Evolutionary conservation across 2,113 vertebrate species (phyloP).

Genomic region (Coptodon bakossiorum): DNA sequence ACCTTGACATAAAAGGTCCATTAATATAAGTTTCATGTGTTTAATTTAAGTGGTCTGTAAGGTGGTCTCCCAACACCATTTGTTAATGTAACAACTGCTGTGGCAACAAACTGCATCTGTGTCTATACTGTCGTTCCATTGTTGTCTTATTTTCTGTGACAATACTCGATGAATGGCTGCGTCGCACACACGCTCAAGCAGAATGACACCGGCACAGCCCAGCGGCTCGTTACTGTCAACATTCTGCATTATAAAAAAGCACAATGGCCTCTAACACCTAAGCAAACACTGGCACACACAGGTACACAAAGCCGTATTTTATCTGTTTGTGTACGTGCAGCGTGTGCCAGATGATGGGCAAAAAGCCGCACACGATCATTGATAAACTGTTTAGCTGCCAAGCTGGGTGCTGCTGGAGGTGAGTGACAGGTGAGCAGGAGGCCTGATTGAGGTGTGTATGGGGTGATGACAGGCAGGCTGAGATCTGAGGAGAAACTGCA

Average conservation of each 20-base stretch:
- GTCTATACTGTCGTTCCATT: not conserved
- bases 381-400: constrained; percentile 32
- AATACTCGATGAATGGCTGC: not conserved
- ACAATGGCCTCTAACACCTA: not conserved
- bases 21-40: not conserved
- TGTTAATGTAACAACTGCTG: not conserved
- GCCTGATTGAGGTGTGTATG: constrained; percentile 71
- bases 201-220: not conserved
- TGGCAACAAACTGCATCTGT: not conserved
- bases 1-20: not conserved
- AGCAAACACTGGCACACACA: constrained; percentile 18
- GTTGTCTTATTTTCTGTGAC: not conserved
- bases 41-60: not conserved
- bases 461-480: constrained; percentile 61
- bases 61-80: not conserved
- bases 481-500: constrained; percentile 59
- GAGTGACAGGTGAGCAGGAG: constrained; percentile 63
- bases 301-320: not conserved
- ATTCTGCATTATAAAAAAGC: not conserved
- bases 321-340: not conserved
- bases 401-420: constrained; percentile 32
- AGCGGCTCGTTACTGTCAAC: not conserved
- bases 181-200: not conserved
- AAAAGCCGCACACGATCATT: constrained; percentile 59
- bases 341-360: constrained; percentile 15